phyloP scores from a whole-genome alignment of 2,888 invertebrate genomes.

The Amblyjoppa fuscipennis region DNA sequence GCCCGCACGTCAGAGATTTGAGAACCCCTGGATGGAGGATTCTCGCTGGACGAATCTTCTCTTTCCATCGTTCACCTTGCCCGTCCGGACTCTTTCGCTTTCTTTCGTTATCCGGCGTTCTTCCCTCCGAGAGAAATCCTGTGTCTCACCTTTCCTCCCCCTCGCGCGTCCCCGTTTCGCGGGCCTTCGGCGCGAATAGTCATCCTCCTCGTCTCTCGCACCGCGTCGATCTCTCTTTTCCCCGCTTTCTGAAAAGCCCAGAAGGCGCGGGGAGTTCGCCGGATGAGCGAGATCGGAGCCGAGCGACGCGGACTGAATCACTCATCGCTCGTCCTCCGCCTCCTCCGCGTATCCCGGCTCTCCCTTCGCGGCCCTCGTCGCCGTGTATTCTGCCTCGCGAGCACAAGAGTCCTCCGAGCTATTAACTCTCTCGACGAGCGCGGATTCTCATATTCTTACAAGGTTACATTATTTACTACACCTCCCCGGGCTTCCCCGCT shows the following conservation, averaged over 20 bases:
- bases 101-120: slow-evolving; percentile 29
- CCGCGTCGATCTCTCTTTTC: slow-evolving; percentile 54
- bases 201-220: slow-evolving; percentile 57
- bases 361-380: slow-evolving; percentile 27
- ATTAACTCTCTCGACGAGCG: slow-evolving; percentile 78
- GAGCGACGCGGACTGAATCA: slow-evolving; percentile 82
- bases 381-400: slow-evolving; percentile 8
- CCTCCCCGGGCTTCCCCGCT: slow-evolving; percentile 53
- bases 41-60: slow-evolving; percentile 49
- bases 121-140: slow-evolving; percentile 40
- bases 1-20: slow-evolving; percentile 45
- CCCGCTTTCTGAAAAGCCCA: slow-evolving; percentile 70
- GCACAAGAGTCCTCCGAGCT: slow-evolving; percentile 75
- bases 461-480: slow-evolving; percentile 81
- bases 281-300: slow-evolving; percentile 77
- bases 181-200: slow-evolving; percentile 18
- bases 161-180: background rate
- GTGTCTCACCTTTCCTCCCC: background rate
- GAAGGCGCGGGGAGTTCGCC: slow-evolving; percentile 56
- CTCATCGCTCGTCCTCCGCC: slow-evolving; percentile 77
- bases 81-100: slow-evolving; percentile 15
- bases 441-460: slow-evolving; percentile 76
- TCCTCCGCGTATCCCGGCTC: slow-evolving; percentile 48
- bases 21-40: slow-evolving; percentile 64
- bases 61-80: slow-evolving; percentile 32